These are phyloP conservation scores for Ictalurus punctatus DNA, from an alignment of 2,113 vertebrate genomes.

Conservation along the genomic window DNA sequence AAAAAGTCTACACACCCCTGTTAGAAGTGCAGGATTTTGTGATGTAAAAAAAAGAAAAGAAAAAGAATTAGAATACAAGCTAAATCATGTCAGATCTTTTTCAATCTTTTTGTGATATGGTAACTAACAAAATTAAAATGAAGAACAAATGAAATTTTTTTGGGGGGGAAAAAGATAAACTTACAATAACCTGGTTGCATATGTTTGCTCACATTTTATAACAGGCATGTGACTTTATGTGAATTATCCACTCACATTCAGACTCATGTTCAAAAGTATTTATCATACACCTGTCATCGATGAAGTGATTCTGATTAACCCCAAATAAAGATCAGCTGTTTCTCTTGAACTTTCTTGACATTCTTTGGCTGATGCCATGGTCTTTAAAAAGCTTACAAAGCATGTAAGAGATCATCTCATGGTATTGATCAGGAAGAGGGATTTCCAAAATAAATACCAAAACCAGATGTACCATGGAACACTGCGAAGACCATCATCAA, in stretches of 20 bases:
- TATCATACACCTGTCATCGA: too few species aligned
- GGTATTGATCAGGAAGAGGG: background rate
- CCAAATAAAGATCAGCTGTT: background rate
- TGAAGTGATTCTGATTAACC: background rate
- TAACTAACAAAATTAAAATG: background rate
- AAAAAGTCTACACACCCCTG: too few species aligned
- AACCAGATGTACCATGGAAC: background rate
- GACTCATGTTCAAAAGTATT: background rate
- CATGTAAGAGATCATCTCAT: background rate
- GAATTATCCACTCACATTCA: background rate
- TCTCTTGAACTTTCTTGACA: background rate
- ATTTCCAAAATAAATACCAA: background rate
- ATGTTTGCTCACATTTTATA: background rate
- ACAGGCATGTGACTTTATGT: background rate
- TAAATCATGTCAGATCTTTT: too few species aligned
- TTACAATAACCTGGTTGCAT: background rate
- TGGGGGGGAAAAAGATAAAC: background rate
- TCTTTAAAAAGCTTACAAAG: background rate
- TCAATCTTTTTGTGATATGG: background rate
- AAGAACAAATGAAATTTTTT: too few species aligned
- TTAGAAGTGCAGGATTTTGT: background rate
- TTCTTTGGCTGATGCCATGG: background rate
- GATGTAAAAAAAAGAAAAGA: too few species aligned
- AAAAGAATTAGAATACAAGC: too few species aligned
- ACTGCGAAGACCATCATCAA: background rate